A percentile compares a stretch with the other conserved stretches of the same genome.
Conservation (phyloP, 1,140 invertebrate genomes). For the Drosophila jambulina region DNA sequence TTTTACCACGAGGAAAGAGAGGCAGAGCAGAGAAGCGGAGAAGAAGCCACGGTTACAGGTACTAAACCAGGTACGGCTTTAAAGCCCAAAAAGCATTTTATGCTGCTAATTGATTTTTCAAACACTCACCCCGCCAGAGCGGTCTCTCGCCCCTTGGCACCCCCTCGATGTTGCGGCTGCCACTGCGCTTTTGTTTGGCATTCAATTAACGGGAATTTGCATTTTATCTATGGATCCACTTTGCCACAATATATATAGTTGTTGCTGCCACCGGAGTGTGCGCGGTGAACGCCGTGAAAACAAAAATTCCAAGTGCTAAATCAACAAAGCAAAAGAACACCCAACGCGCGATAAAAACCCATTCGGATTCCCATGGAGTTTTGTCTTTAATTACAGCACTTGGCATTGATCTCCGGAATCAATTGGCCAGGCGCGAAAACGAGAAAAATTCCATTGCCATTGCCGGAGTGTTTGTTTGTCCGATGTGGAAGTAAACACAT, state of each 20-base stretch:
- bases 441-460: constrained; percentile 21
- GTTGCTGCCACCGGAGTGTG: constrained; percentile 15
- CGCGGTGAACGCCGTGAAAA: constrained; percentile 12
- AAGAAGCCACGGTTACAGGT: constrained; percentile 27
- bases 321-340: constrained; percentile 32
- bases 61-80: constrained; percentile 44
- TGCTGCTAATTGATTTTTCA: constrained; percentile 79
- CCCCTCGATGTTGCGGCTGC: constrained; percentile 35
- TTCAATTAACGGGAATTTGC: constrained; percentile 78
- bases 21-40: background rate
- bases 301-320: constrained; percentile 45
- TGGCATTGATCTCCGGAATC: constrained; percentile 68
- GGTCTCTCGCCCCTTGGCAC: background rate
- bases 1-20: constrained; percentile 4
- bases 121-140: constrained; percentile 14
- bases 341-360: constrained; percentile 7
- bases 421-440: constrained; percentile 32
- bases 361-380: constrained; percentile 1
- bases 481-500: constrained; percentile 26
- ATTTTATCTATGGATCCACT: constrained; percentile 65
- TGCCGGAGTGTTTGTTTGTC: constrained; percentile 15
- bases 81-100: constrained; percentile 66
- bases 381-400: constrained; percentile 42
- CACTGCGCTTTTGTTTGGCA: constrained; percentile 67
- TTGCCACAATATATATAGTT: constrained; percentile 37